These are phyloP conservation scores for Cenopis cana DNA, from an alignment of 2,888 invertebrate genomes.

Conservation along the genomic window DNA sequence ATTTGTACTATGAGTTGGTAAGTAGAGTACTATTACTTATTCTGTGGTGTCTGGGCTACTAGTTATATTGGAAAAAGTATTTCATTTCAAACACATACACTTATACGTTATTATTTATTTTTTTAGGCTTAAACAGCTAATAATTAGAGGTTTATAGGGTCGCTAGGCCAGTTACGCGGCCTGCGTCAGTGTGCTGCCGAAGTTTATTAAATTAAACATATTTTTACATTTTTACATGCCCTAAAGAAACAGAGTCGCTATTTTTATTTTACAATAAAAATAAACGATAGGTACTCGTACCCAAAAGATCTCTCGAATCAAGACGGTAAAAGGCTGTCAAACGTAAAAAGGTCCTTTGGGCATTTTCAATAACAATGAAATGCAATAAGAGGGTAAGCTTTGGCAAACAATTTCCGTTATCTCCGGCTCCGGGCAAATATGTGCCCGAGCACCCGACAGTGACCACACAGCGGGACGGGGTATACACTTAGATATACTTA, in stretches of 20 bases:
- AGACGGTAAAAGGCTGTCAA: conserved; percentile 36
- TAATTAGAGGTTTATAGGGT: too few relatives aligned
- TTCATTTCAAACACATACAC: too few relatives aligned
- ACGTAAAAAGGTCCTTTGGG: conserved; percentile 37
- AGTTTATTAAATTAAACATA: too few relatives aligned
- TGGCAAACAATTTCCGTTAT: conserved; percentile 39
- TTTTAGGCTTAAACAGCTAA: too few relatives aligned
- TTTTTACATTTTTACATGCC: too few relatives aligned
- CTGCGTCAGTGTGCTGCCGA: too few relatives aligned
- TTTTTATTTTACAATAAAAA: conserved; percentile 2
- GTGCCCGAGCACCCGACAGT: conserved; percentile 16
- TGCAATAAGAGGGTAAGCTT: conserved; percentile 43
- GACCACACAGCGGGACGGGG: neutral
- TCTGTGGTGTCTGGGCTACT: neutral
- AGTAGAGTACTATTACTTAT: too few relatives aligned
- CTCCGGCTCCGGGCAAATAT: conserved; percentile 30
- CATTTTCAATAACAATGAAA: conserved; percentile 42
- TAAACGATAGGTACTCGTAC: neutral
- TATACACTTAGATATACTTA: neutral
- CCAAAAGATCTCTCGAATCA: conserved; percentile 15
- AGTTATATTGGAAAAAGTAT: too few relatives aligned
- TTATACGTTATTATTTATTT: too few relatives aligned
- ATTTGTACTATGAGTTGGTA: conserved; percentile 1
- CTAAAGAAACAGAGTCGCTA: too few relatives aligned
- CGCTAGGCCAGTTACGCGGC: too few relatives aligned